Conservation (phyloP, 2,888 invertebrate species). For the Pseudoips prasinana region DNA sequence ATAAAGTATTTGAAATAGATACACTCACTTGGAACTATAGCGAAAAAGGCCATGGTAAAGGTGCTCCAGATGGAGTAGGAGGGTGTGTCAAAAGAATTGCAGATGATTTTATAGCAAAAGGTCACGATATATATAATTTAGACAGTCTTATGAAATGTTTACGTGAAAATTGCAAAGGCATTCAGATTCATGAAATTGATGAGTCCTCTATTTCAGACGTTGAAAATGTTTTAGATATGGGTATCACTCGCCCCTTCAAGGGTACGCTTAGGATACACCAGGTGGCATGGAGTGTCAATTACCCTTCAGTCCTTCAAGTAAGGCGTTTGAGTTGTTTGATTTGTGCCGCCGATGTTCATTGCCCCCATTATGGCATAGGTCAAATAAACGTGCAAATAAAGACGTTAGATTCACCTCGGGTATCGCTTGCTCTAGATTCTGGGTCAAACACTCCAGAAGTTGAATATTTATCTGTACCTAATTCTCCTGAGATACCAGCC, state of each 20-base stretch:
- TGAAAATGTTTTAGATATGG: slow-evolving; percentile 3
- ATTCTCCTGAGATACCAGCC: no score
- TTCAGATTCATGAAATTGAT: slow-evolving; percentile 12
- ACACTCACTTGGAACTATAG: slow-evolving; percentile 10
- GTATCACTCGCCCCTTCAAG: slow-evolving; percentile 9
- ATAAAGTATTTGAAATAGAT: not conserved
- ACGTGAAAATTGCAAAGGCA: slow-evolving; percentile 11
- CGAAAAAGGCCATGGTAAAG: slow-evolving; percentile 14
- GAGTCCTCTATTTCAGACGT: slow-evolving; percentile 8
- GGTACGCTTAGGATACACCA: slow-evolving; percentile 10
- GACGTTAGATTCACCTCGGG: no score
- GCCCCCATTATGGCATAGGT: slow-evolving; percentile 13
- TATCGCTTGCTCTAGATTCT: no score
- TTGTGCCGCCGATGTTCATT: slow-evolving; percentile 2
- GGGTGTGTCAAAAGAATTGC: slow-evolving; percentile 11
- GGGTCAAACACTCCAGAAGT: no score
- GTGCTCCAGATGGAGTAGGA: slow-evolving; percentile 17
- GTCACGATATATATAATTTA: slow-evolving; percentile 8
- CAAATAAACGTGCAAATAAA: no score
- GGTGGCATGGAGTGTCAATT: slow-evolving; percentile 7
- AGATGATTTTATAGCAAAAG: slow-evolving; percentile 11
- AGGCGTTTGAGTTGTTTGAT: slow-evolving; percentile 10
- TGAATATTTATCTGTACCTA: no score
- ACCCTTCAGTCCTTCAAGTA: slow-evolving; percentile 6
- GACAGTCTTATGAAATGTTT: slow-evolving; percentile 12